Conservation (phyloP, 2,888 invertebrate genomes). For the Drosophila monieri region DNA sequence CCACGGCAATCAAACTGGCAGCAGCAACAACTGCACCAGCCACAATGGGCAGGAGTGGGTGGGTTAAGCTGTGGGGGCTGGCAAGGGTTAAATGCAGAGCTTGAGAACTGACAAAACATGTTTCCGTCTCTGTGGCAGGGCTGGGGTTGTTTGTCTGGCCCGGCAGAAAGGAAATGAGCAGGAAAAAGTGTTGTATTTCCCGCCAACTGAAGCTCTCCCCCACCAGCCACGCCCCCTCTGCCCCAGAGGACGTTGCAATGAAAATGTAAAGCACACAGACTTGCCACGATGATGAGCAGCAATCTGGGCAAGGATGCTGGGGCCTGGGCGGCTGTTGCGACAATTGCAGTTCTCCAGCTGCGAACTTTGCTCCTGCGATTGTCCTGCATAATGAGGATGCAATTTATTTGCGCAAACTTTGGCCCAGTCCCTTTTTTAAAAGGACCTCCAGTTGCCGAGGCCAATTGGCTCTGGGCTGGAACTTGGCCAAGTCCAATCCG, state of each 20-base stretch:
- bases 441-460: slow-evolving; percentile 5
- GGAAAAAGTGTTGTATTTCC: slow-evolving; percentile 64
- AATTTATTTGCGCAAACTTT: slow-evolving; percentile 75
- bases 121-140: slow-evolving; percentile 60
- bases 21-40: slow-evolving; percentile 49
- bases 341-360: slow-evolving; percentile 42
- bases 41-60: slow-evolving; percentile 37
- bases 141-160: slow-evolving; percentile 26
- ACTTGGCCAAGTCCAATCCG: slow-evolving; percentile 24
- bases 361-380: slow-evolving; percentile 12
- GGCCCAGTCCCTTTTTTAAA: slow-evolving; percentile 10
- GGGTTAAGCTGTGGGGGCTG: slow-evolving; percentile 17
- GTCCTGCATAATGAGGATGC: slow-evolving; percentile 54
- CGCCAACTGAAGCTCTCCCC: slow-evolving; percentile 39
- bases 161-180: slow-evolving; percentile 63
- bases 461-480: slow-evolving; percentile 28
- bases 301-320: slow-evolving; percentile 39
- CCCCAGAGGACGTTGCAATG: slow-evolving; percentile 50
- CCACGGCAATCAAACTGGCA: slow-evolving; percentile 77
- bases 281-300: slow-evolving; percentile 50
- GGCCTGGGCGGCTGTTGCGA: slow-evolving; percentile 34
- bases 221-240: slow-evolving; percentile 4
- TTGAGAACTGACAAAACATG: slow-evolving; percentile 76
- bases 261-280: slow-evolving; percentile 65
- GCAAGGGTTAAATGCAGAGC: slow-evolving; percentile 72